Percentiles rank a stretch among this genome's conserved stretches.
Conservation (phyloP, 2,797 vertebrate genomes). For the Crocidura indochinensis region DNA sequence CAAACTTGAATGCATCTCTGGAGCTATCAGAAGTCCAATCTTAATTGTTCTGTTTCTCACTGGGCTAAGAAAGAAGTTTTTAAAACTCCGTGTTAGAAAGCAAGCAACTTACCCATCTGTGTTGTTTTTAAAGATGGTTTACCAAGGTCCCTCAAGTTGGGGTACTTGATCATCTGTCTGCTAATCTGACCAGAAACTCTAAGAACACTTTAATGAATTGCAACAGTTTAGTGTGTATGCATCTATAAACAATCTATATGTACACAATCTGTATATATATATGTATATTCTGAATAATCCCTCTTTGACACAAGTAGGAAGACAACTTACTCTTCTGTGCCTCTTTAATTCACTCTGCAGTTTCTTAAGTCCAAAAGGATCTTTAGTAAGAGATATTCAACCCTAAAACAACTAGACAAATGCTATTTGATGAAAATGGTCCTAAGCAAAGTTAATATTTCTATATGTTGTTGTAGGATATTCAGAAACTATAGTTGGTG, state of each 20-base stretch:
- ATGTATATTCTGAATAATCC: not conserved
- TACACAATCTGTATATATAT: not conserved
- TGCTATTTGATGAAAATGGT: not conserved
- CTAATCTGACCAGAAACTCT: not conserved
- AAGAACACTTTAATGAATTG: not conserved
- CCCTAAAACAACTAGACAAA: not conserved
- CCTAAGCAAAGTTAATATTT: not conserved
- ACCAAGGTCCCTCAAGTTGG: slow-evolving; percentile 41
- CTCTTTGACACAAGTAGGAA: not conserved
- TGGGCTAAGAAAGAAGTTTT: slow-evolving; percentile 61
- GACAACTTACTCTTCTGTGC: not conserved
- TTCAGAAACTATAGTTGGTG: not conserved
- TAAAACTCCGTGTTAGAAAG: slow-evolving; percentile 70
- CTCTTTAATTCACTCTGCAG: not conserved
- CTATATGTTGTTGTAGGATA: not conserved
- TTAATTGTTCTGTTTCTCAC: slow-evolving; percentile 70
- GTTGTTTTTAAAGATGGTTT: slow-evolving; percentile 60
- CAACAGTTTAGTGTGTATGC: not conserved
- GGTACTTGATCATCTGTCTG: not conserved
- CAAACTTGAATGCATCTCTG: slow-evolving; percentile 77
- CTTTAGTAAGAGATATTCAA: not conserved
- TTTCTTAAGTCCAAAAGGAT: not conserved
- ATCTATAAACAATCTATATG: not conserved
- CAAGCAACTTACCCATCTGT: slow-evolving; percentile 72
- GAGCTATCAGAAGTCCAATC: slow-evolving; percentile 42